Evolutionary conservation across 2,797 vertebrate species (phyloP), one percentile per base, ranked within the genome.

Genomic region (Orientallactaga sibirica): DNA sequence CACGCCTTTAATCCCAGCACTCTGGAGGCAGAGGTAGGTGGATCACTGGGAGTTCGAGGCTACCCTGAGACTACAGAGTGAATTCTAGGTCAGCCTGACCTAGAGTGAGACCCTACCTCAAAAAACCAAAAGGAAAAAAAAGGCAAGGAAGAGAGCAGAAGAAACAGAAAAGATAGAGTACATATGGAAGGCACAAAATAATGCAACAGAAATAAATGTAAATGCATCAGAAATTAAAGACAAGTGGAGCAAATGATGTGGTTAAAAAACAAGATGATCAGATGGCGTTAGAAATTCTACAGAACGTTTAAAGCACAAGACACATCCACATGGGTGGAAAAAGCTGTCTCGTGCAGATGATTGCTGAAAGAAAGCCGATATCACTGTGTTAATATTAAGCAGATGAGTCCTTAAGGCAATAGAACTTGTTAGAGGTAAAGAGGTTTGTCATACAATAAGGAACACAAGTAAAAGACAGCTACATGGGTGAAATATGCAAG

Each of bases 141-240:
- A 61, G 6, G 2, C 62, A 90, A 71, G 66, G 80, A 81, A 19
- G 14, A 77, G 10, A 77, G 27, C n/a, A 58, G 66, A 87, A 70
- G 43, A 71, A 74, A 77, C 11, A 75, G 7, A 70, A 75, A 86
- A 79, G 67, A 76, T 16, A 12, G 25, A 43, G 8, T 7, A 3
- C 22, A 41, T 74, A 62, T 37, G n/a, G 64, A 77, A 85, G 71
- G 11, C 19, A 84, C 16, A 79, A 93, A 93, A 62, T 73, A 87
- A 90, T 18, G 15, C 7, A 37, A 12, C 41, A 73, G 55, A 77
- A 88, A 90, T 92, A 78, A 70, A 92, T 58, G 37, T 20, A 82
- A 58, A 61, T 24, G 33, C 62, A 18, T 55, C 27, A 25, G 25
- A 14, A 22, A 43, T 27, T 77, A 91, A 78, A 64, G 73, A 10